A percentile compares a stretch with the other conserved stretches of the same genome.
Conservation (phyloP, 2,888 invertebrate genomes). For the Rhimphoctona megacephalus region DNA sequence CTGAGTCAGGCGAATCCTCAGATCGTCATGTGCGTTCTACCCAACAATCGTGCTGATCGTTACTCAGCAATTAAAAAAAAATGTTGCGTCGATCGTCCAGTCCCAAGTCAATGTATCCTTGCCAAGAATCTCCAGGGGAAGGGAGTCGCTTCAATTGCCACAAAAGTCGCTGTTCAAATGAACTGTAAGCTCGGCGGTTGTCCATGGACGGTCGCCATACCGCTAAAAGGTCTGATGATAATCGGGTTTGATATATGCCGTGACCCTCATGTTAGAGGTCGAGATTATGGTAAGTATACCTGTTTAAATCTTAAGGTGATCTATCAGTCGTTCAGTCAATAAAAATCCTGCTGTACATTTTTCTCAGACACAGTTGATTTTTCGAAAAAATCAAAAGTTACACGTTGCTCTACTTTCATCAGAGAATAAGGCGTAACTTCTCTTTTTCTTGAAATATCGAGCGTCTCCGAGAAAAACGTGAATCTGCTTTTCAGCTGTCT, state of each 20-base stretch:
- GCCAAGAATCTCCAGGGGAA: constrained; percentile 87
- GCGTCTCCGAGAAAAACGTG: too few relatives aligned
- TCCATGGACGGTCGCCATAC: constrained; percentile 93
- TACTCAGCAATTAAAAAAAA: constrained; percentile 95
- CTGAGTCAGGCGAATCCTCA: constrained; percentile 87
- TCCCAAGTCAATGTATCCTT: constrained; percentile 88
- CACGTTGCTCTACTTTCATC: too few relatives aligned
- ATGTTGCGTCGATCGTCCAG: constrained; percentile 91
- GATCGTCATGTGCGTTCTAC: constrained; percentile 89
- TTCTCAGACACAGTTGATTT: too few relatives aligned
- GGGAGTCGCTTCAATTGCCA: constrained; percentile 92
- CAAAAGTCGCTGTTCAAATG: constrained; percentile 97
- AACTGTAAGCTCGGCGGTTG: constrained; percentile 97
- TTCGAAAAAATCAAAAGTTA: too few relatives aligned
- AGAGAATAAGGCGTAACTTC: too few relatives aligned
- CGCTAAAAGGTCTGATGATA: constrained; percentile 90
- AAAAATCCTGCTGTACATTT: too few relatives aligned
- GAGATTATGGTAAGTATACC: constrained; percentile 82
- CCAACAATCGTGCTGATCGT: constrained; percentile 89
- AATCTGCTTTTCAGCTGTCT: too few relatives aligned
- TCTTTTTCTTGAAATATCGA: too few relatives aligned
- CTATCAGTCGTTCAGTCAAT: too few relatives aligned
- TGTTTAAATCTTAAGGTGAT: not conserved
- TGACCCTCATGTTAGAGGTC: constrained; percentile 88
- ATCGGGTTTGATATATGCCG: constrained; percentile 96